Conservation (phyloP, 2,113 vertebrate species). For the Antechinus flavipes region DNA sequence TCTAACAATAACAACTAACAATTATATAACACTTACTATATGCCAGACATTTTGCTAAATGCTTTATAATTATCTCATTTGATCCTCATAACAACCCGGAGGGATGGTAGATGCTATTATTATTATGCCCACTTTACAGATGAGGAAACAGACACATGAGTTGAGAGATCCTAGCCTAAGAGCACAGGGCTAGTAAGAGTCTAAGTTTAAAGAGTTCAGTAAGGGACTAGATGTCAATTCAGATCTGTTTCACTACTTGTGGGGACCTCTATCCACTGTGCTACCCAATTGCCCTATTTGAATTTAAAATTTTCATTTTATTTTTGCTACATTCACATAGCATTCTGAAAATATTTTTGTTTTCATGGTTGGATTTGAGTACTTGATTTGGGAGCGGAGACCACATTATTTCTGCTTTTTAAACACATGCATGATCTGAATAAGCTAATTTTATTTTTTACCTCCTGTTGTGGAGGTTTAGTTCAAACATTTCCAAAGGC, state of each 20-base stretch:
- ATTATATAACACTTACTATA: not conserved
- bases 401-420: constrained; percentile 44
- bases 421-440: constrained; percentile 42
- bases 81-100: not conserved
- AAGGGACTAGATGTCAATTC: not conserved
- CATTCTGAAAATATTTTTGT: constrained; percentile 49
- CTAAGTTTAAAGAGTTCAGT: not conserved
- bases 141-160: not conserved
- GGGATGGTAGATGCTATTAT: not conserved
- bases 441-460: constrained; percentile 28
- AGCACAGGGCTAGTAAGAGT: not conserved
- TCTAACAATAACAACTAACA: not conserved
- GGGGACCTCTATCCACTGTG: not conserved
- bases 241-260: not conserved
- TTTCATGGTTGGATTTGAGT: constrained; percentile 35
- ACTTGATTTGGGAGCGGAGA: constrained; percentile 59
- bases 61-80: not conserved
- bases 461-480: constrained; percentile 52
- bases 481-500: constrained; percentile 58
- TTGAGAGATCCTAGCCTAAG: not conserved
- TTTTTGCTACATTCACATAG: constrained; percentile 40
- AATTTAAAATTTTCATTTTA: constrained; percentile 57
- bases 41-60: not conserved
- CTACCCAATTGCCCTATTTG: not conserved
- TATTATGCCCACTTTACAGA: not conserved